Percentiles rank a stretch among this genome's conserved stretches.
phyloP scores from a whole-genome alignment of 2,113 vertebrate species.

The Varanus komodoensis region DNA sequence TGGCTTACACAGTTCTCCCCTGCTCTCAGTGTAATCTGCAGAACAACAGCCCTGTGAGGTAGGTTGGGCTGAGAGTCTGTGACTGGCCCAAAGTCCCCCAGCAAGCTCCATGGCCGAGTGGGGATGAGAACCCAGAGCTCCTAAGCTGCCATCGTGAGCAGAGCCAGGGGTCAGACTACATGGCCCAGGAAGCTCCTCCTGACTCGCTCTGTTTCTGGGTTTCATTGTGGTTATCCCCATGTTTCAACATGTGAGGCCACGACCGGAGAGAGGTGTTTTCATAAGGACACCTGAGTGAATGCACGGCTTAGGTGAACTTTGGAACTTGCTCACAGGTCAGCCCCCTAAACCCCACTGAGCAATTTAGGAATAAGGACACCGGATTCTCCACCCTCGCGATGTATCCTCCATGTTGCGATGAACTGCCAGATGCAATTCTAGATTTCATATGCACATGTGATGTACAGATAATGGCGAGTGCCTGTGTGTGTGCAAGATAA shows the following conservation, averaged over 20 bases:
- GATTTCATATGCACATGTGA: neutral
- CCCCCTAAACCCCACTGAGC: neutral
- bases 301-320: neutral
- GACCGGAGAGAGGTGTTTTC: neutral
- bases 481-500: conserved; percentile 12
- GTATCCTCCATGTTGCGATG: neutral
- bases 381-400: neutral
- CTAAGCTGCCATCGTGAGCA: too few relatives aligned
- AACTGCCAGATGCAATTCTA: neutral
- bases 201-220: too few relatives aligned
- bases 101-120: too few relatives aligned
- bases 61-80: too few relatives aligned
- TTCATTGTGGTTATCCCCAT: neutral
- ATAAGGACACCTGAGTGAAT: neutral
- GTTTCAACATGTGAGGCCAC: neutral
- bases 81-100: too few relatives aligned
- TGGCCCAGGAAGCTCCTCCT: too few relatives aligned
- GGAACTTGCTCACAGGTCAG: too few relatives aligned
- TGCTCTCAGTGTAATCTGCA: too few relatives aligned
- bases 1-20: too few relatives aligned
- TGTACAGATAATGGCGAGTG: neutral
- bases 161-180: too few relatives aligned
- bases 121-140: too few relatives aligned
- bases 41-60: too few relatives aligned
- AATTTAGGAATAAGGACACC: neutral